Conservation (phyloP, 2,113 vertebrate genomes). For the Tinamus guttatus region DNA sequence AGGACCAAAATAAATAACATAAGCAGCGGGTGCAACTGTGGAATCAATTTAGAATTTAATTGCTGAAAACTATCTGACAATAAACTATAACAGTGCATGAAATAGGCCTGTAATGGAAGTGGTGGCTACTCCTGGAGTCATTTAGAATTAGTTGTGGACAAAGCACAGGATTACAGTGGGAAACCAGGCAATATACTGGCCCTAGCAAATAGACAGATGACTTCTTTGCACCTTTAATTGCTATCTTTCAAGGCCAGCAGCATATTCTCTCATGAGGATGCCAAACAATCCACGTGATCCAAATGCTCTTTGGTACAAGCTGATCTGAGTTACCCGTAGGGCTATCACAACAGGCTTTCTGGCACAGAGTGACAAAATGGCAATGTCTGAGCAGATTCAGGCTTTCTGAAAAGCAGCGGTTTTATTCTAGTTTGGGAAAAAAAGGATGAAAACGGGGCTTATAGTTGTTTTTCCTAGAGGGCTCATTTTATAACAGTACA, state of each 20-base stretch:
- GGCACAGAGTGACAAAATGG: constrained; percentile 37
- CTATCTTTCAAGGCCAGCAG: constrained; percentile 61
- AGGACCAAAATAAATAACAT: constrained; percentile 59
- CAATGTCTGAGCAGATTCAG: constrained; percentile 29
- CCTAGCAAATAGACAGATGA: constrained; percentile 61
- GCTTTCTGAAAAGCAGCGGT: constrained; percentile 6
- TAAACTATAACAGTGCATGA: constrained; percentile 66
- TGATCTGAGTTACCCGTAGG: constrained; percentile 52
- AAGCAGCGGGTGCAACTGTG: constrained; percentile 46
- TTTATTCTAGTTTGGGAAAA: constrained; percentile 27
- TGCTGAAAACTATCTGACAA: constrained; percentile 61
- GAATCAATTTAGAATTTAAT: constrained; percentile 74
- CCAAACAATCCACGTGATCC: constrained; percentile 45
- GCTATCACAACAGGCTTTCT: constrained; percentile 63
- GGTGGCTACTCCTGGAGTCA: constrained; percentile 51
- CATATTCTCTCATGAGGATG: constrained; percentile 68
- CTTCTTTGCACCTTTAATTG: constrained; percentile 72
- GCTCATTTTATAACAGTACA: background rate
- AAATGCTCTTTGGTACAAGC: constrained; percentile 53
- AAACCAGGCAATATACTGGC: constrained; percentile 29
- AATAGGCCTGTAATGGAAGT: constrained; percentile 64
- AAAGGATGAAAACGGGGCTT: background rate
- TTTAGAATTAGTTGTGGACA: constrained; percentile 64
- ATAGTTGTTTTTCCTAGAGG: background rate
- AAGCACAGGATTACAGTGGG: constrained; percentile 56